Evolutionary conservation across 2,113 vertebrate species (phyloP).

Genomic region (Ceuthmochares aereus): DNA sequence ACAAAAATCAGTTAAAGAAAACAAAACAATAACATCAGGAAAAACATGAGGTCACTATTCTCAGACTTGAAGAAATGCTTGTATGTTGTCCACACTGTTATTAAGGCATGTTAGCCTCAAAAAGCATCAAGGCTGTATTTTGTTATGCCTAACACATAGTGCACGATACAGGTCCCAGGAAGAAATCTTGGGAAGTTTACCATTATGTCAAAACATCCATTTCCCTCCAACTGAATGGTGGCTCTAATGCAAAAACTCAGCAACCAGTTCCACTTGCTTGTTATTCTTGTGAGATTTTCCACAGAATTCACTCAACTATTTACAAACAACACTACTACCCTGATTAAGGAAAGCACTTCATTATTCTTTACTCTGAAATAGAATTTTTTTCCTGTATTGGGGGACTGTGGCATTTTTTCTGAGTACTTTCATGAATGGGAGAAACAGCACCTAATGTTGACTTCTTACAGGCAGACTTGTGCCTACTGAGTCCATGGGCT

Average conservation of each 20-base stretch:
- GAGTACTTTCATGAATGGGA: not conserved
- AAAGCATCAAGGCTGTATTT: not conserved
- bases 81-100: not conserved
- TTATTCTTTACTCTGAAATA: not conserved
- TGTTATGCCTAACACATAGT: no score
- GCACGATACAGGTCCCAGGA: not conserved
- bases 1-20: not conserved
- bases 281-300: not conserved
- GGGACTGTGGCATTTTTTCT: not conserved
- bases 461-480: not conserved
- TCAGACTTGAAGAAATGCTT: not conserved
- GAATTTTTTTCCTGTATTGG: not conserved
- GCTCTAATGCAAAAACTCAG: not conserved
- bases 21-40: no score
- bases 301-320: not conserved
- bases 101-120: not conserved
- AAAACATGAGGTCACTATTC: not conserved
- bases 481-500: not conserved
- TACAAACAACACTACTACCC: not conserved
- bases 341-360: not conserved
- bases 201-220: fast-evolving
- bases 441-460: not conserved
- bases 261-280: not conserved
- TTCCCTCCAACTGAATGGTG: not conserved
- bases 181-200: not conserved